These are phyloP conservation scores for Tetragnatha versicolor DNA, from an alignment of 1,140 invertebrate species.

Conservation along the genomic window DNA sequence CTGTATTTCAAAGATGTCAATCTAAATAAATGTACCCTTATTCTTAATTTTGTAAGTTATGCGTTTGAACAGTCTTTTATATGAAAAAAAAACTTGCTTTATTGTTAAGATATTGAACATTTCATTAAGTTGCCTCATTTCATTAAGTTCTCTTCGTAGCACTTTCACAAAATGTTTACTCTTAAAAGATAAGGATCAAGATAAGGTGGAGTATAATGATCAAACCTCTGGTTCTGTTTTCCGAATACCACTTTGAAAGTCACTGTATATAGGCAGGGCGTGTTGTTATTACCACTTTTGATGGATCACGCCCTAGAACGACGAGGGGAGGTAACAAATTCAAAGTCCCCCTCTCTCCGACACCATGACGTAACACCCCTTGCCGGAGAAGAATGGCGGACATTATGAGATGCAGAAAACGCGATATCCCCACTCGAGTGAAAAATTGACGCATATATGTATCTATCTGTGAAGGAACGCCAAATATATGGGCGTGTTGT, in stretches of 20 bases:
- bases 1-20: too few species aligned
- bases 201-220: too few species aligned
- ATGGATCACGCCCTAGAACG: conserved; percentile 33
- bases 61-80: too few species aligned
- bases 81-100: too few species aligned
- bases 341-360: not conserved
- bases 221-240: conserved; percentile 30
- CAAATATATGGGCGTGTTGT: conserved; percentile 13
- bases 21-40: too few species aligned
- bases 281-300: conserved; percentile 49
- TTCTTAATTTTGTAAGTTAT: too few species aligned
- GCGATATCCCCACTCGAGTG: conserved; percentile 23
- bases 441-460: conserved; percentile 48
- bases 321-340: conserved; percentile 21
- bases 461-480: conserved; percentile 19
- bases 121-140: too few species aligned
- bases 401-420: conserved; percentile 49
- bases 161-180: too few species aligned
- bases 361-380: conserved; percentile 16
- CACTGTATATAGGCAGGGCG: conserved; percentile 38
- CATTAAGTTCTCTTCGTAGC: too few species aligned
- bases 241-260: not conserved
- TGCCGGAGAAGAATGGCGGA: conserved; percentile 40
- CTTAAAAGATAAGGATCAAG: too few species aligned
- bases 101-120: too few species aligned